Evolutionary conservation across 2,888 invertebrate species (phyloP), one percentile per base, ranked within the genome.

Genomic region (Galeopsomyia nigrocyanea): DNA sequence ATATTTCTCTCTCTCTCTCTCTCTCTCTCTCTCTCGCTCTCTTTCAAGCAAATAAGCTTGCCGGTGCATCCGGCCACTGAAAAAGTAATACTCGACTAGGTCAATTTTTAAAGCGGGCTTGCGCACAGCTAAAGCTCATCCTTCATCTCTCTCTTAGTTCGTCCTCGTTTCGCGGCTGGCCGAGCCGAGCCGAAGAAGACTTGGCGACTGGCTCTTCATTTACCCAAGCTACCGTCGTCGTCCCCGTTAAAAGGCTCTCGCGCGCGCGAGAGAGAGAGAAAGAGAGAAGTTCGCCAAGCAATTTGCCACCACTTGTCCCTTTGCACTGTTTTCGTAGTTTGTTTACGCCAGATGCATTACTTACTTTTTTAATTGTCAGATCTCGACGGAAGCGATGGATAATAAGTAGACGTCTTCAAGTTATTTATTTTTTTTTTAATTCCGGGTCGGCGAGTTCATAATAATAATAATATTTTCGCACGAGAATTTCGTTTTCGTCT

Each of bases 121-220:
- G 26, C 39, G 17, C 22, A 14, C 17, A 50, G n/a, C 58, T 39
- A 5, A 60, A 53, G 46, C 14, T 3, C 46, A 64, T 71, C 71
- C 60, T 49, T 65, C 71, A 61, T 61, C 55, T 55, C n/a, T 26
- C 21, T 22, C 31, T 49, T 68, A 53, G 56, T 64, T 68, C 49
- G 68, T 47, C 49, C 63, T 68, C 62, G 66, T 65, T 64, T 65
- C 19, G 58, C 26, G 39, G 55, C 64, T 65, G 47, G 31, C 51
- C 39, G 31, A 13, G 17, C n/a, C 61, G 21, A 21, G n/a, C 26
- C 46, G 55, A 14, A 14, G 22, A 17, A 46, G 62, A 19, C 39
- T 17, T 60, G 63, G 46, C 56, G 71, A 61, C 58, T 39, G 60
- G 26, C 68, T 65, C 68, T 73, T 68, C 64, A 68, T 73, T 68